Evolutionary conservation across 2,113 vertebrate species (phyloP).

Genomic region (Calidris pugnax): DNA sequence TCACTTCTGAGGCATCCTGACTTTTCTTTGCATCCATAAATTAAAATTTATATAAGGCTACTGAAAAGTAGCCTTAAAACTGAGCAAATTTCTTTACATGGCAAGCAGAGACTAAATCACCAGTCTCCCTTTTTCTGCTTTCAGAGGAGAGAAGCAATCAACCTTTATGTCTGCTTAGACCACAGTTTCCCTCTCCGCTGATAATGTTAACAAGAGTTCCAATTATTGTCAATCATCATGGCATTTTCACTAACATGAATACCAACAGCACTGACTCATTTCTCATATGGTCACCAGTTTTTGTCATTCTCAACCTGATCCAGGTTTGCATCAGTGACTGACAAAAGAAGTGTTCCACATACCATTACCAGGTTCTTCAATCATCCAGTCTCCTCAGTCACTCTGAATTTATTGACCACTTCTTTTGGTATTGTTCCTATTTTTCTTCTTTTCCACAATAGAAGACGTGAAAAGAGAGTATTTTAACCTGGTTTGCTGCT

Average conservation of each 20-base stretch:
- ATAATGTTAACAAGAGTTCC: constrained; percentile 57
- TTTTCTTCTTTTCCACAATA: background rate
- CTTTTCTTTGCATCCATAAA: background rate
- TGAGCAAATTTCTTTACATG: background rate
- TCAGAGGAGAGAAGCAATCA: constrained; percentile 12
- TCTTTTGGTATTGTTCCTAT: constrained; percentile 11
- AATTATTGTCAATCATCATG: constrained; percentile 61
- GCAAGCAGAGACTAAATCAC: background rate
- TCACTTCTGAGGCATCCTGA: background rate
- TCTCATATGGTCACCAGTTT: constrained; percentile 35
- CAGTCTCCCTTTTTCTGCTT: background rate
- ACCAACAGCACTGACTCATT: constrained; percentile 39
- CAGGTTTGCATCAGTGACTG: background rate
- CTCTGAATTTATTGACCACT: constrained; percentile 26
- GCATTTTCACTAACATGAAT: constrained; percentile 24
- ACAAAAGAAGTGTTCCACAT: constrained; percentile 42
- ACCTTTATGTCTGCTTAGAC: constrained; percentile 30
- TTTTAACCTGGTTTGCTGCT: background rate
- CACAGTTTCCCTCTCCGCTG: constrained; percentile 15
- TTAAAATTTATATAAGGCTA: background rate
- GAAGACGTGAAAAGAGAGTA: background rate
- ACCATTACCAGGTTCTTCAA: constrained; percentile 33
- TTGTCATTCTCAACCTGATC: constrained; percentile 8
- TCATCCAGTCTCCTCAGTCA: constrained; percentile 42
- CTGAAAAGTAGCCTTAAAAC: background rate